Conservation (phyloP, 2,888 invertebrate genomes). For the Nematopogon swammerdamellus region DNA sequence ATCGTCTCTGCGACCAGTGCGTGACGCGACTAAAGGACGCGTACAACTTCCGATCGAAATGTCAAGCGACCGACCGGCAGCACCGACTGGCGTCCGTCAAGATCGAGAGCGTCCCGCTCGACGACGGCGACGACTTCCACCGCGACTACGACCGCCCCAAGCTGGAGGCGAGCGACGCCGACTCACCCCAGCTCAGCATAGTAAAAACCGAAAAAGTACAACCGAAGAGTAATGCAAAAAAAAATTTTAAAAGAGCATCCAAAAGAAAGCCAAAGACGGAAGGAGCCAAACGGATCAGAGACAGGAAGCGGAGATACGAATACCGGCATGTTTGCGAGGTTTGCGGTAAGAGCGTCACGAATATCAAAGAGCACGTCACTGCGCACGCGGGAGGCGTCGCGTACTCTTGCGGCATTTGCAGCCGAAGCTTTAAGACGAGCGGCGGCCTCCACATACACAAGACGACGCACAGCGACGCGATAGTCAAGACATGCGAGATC, state of each 20-base stretch:
- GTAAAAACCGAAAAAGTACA: slow-evolving; percentile 15
- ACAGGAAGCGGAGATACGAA: slow-evolving; percentile 27
- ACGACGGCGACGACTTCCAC: slow-evolving; percentile 18
- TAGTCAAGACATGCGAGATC: slow-evolving; percentile 46
- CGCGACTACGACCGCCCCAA: slow-evolving; percentile 2
- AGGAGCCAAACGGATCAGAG: slow-evolving; percentile 3
- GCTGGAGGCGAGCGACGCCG: slow-evolving; percentile 8
- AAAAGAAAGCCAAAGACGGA: background rate
- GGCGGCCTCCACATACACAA: slow-evolving; percentile 43
- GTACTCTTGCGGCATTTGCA: slow-evolving; percentile 43
- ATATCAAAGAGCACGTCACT: slow-evolving; percentile 38
- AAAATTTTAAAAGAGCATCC: slow-evolving; percentile 12
- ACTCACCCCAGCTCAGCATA: slow-evolving; percentile 1
- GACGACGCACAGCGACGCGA: slow-evolving; percentile 40
- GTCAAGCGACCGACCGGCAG: slow-evolving; percentile 35
- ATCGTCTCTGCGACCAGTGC: slow-evolving; percentile 37
- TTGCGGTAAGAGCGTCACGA: slow-evolving; percentile 42
- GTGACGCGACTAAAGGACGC: slow-evolving; percentile 37
- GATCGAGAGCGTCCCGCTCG: background rate
- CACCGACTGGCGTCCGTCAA: slow-evolving; percentile 21
- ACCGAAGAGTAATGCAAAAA: slow-evolving; percentile 14
- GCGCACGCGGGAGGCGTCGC: slow-evolving; percentile 36
- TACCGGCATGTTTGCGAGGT: slow-evolving; percentile 48
- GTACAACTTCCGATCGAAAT: slow-evolving; percentile 44
- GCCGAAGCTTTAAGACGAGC: slow-evolving; percentile 47